Evolutionary conservation across 1,140 invertebrate genomes (phyloP).

Genomic region (Drosophila subobscura): DNA sequence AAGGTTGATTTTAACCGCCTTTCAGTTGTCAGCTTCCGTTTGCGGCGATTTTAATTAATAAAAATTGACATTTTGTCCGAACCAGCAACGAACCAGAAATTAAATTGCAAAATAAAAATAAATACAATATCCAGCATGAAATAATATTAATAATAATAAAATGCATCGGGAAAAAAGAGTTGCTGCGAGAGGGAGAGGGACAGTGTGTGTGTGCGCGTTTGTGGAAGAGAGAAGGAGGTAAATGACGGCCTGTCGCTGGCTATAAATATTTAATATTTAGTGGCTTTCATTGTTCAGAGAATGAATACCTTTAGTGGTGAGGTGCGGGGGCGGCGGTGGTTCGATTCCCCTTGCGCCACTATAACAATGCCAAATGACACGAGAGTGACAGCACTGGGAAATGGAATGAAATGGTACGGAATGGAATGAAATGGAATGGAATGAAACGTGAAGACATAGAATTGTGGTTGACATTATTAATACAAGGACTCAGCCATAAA

Average conservation of each 20-base stretch:
- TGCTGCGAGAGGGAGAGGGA: neutral
- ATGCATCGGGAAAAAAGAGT: slow-evolving; percentile 19
- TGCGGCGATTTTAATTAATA: slow-evolving; percentile 58
- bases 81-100: slow-evolving; percentile 13
- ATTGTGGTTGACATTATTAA: slow-evolving; percentile 61
- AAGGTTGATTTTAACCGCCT: slow-evolving; percentile 27
- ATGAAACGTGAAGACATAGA: slow-evolving; percentile 57
- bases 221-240: too few relatives aligned
- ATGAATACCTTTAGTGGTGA: neutral
- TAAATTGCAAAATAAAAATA: slow-evolving; percentile 26
- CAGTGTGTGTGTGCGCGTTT: too few relatives aligned
- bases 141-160: slow-evolving; percentile 12
- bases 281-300: slow-evolving; percentile 41
- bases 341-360: slow-evolving; percentile 1
- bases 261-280: slow-evolving; percentile 65
- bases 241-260: neutral
- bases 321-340: too few relatives aligned
- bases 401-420: slow-evolving; percentile 12
- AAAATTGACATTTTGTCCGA: slow-evolving; percentile 42
- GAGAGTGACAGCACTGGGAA: slow-evolving; percentile 47
- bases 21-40: slow-evolving; percentile 51
- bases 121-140: slow-evolving; percentile 3
- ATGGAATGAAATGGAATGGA: slow-evolving; percentile 55
- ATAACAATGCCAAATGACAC: slow-evolving; percentile 55
- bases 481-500: slow-evolving; percentile 34